These are phyloP conservation scores for Opisthograptis luteolata DNA, from an alignment of 2,888 invertebrate species.

Conservation along the genomic window DNA sequence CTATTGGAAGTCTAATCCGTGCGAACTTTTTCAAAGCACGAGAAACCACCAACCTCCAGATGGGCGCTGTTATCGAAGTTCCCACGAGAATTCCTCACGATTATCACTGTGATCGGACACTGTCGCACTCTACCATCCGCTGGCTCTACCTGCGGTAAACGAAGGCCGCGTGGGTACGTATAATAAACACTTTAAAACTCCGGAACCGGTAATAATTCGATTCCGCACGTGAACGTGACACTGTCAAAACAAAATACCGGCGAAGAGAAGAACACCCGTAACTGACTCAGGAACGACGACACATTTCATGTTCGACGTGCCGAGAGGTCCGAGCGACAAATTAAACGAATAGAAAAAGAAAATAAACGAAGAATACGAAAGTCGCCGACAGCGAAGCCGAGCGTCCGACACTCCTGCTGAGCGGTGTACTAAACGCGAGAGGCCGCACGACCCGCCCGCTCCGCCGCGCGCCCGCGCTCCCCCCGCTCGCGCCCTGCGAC, in stretches of 20 bases:
- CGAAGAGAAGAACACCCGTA: slow-evolving; percentile 59
- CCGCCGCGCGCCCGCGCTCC: slow-evolving; percentile 60
- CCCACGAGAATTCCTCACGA: slow-evolving; percentile 58
- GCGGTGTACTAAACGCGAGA: slow-evolving; percentile 82
- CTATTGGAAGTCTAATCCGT: slow-evolving; percentile 59
- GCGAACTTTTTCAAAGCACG: slow-evolving; percentile 55
- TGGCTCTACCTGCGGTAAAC: slow-evolving; percentile 75
- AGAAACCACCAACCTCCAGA: slow-evolving; percentile 46
- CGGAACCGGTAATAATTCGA: slow-evolving; percentile 80
- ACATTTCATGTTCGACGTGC: slow-evolving; percentile 66
- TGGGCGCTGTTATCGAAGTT: slow-evolving; percentile 56
- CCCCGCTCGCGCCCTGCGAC: slow-evolving; percentile 68
- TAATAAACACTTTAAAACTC: slow-evolving; percentile 80
- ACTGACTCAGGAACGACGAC: slow-evolving; percentile 62
- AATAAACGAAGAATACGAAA: slow-evolving; percentile 84
- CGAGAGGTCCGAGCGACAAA: slow-evolving; percentile 71
- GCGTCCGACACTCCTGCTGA: slow-evolving; percentile 84
- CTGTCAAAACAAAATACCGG: slow-evolving; percentile 76
- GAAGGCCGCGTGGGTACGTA: slow-evolving; percentile 77
- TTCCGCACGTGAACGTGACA: slow-evolving; percentile 79
- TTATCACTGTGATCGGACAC: slow-evolving; percentile 59
- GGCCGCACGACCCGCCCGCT: slow-evolving; percentile 75
- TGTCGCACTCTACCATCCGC: slow-evolving; percentile 65
- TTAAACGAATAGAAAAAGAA: slow-evolving; percentile 84
- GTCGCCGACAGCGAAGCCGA: slow-evolving; percentile 78